Evolutionary conservation across 2,888 invertebrate species (phyloP).

Genomic region (Hypena proboscidalis): DNA sequence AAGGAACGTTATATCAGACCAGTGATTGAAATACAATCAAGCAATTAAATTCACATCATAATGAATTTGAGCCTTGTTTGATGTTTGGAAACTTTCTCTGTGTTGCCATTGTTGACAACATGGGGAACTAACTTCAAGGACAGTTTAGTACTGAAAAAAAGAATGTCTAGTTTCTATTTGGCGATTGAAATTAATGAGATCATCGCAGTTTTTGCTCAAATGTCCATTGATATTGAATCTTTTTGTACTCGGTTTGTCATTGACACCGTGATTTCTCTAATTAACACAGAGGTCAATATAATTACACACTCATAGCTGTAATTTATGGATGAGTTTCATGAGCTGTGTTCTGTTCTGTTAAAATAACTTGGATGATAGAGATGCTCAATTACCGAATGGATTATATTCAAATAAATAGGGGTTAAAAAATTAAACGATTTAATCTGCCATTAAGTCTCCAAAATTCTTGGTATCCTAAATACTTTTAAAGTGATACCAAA

Average conservation of each 20-base stretch:
- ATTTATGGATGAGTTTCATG: slow-evolving; percentile 19
- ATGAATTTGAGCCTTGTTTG: slow-evolving; percentile 47
- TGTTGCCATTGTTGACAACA: slow-evolving; percentile 42
- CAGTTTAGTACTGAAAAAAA: slow-evolving; percentile 7
- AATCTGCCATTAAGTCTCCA: no score
- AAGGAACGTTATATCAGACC: slow-evolving; percentile 36
- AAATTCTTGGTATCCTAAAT: no score
- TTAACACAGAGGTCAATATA: slow-evolving; percentile 61
- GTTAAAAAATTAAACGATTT: no score
- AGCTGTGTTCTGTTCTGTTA: slow-evolving; percentile 10
- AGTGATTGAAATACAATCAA: slow-evolving; percentile 50
- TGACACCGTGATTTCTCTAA: slow-evolving; percentile 74
- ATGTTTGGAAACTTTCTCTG: slow-evolving; percentile 57
- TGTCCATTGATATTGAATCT: slow-evolving; percentile 57
- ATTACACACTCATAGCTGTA: slow-evolving; percentile 35
- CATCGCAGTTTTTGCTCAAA: slow-evolving; percentile 54
- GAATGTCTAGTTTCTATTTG: slow-evolving; percentile 23
- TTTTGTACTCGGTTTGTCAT: slow-evolving; percentile 62
- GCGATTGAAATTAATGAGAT: slow-evolving; percentile 49
- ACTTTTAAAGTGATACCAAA: no score
- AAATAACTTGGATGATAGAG: slow-evolving; percentile 7
- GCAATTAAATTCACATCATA: slow-evolving; percentile 61
- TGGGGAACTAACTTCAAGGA: slow-evolving; percentile 19
- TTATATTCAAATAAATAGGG: not conserved
- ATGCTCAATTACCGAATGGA: slow-evolving; percentile 7